phyloP scores from a whole-genome alignment of 2,797 vertebrate species.

The Tauraco hartlaubi region DNA sequence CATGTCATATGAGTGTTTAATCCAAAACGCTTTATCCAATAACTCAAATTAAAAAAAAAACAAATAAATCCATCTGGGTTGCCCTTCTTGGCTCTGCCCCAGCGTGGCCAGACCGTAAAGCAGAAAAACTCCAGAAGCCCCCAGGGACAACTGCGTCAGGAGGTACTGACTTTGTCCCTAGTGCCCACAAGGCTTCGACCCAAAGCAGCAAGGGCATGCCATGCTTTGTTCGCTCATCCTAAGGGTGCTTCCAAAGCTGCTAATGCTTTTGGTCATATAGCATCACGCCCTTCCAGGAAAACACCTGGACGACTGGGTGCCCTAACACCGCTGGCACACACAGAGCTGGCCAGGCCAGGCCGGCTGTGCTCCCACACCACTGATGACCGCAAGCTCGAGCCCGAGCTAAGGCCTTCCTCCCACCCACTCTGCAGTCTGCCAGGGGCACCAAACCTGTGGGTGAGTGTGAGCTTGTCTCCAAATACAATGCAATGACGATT shows the following conservation, averaged over 20 bases:
- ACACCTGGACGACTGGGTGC: neutral
- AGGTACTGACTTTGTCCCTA: neutral
- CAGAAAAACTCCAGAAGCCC: too few relatives aligned
- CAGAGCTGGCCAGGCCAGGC: neutral
- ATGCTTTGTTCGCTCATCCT: accelerated
- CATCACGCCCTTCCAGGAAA: too few relatives aligned
- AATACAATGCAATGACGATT: too few relatives aligned
- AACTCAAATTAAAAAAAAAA: too few relatives aligned
- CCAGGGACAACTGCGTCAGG: too few relatives aligned
- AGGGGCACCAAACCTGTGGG: neutral
- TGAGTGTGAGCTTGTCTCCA: neutral
- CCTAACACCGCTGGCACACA: accelerated
- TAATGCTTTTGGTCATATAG: neutral
- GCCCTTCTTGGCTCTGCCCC: neutral
- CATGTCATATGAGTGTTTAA: neutral
- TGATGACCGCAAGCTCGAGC: accelerated
- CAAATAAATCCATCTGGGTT: neutral
- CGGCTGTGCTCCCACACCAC: neutral
- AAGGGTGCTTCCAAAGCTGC: neutral
- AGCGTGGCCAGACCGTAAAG: accelerated
- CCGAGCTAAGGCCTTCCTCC: neutral
- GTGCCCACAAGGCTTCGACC: neutral
- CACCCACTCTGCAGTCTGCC: neutral
- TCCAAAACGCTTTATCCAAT: neutral
- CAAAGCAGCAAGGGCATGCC: neutral